Base-by-base conservation (phyloP, 2,113 vertebrate species). In the Ia io region DNA sequence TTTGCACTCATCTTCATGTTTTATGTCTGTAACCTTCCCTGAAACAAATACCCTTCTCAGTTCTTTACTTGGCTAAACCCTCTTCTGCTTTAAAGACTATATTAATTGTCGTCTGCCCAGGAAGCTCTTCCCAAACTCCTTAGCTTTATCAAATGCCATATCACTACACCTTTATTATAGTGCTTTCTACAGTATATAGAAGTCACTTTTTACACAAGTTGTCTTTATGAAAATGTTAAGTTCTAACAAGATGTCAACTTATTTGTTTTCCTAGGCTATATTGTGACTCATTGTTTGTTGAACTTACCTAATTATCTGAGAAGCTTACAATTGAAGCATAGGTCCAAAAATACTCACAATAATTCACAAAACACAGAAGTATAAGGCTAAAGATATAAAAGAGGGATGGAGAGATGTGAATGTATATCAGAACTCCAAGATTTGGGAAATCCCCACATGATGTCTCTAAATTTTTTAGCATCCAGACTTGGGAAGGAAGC, bases 171-270 rank as follows among this genome's bases (percentile, higher is more conserved):
- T 44, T 28, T 69, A 65, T 40, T 77, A 49, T 9, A 91, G 17
- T 71, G 32, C n/a, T 80, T 73, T 65, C 23, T 16, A 56, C 13
- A 17, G 69, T 67, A 23, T 35, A 20, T 35, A 77, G 35, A 93
- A 65, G 35, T 63, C 79, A 65, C 28, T 93, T 92, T 92, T 82
- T 20, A 70, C 0, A 13, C 5, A 28, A 17, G 6, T 40, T 79
- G 30, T 93, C 18, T 94, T 93, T 77, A 82, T 95, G 85, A 73
- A 91, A 42, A 17, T 65, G 0, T 88, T 61, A n/a, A 56, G 49
- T 79, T 95, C 37, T 63, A 59, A 94, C 88, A 85, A 53, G 35
- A 44, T 44, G 44, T 93, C 22, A 70, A 1, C 3, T 79, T 71
- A 51, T 5, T 74, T 95, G 13, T 74, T 95, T 80, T 84, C 13